Conservation (phyloP, 2,888 invertebrate species). For the Siphonodentalium dalli region DNA sequence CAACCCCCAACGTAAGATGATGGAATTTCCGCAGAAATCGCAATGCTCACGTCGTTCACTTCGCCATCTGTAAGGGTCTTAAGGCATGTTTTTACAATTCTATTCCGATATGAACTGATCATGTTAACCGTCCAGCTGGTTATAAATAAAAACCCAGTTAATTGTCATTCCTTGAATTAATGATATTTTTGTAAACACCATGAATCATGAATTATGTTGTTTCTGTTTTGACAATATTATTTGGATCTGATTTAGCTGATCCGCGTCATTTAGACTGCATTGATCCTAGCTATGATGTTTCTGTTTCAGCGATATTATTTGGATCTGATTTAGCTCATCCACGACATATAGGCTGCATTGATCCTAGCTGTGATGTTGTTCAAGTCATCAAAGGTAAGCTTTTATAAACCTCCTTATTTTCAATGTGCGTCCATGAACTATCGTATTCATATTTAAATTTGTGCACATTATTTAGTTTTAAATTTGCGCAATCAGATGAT, state of each 20-base stretch:
- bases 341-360: conserved; percentile 91
- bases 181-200: no score
- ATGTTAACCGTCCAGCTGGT: no score
- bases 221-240: conserved; percentile 63
- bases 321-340: conserved; percentile 66
- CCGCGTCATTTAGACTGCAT: conserved; percentile 89
- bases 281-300: conserved; percentile 78
- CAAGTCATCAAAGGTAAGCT: conserved; percentile 76
- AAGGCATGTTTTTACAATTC: no score
- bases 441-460: conserved; percentile 2
- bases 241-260: conserved; percentile 65
- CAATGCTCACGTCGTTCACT: no score
- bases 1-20: no score
- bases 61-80: no score
- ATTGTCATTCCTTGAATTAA: no score
- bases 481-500: neutral
- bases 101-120: no score
- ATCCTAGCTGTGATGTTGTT: conserved; percentile 91
- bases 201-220: no score
- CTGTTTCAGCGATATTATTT: conserved; percentile 65
- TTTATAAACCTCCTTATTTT: conserved; percentile 18
- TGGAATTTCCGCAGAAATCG: no score
- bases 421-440: conserved; percentile 19
- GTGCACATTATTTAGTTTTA: neutral
- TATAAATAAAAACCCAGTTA: no score